These are phyloP conservation scores for Ophioninae sp. DNA, from an alignment of 2,888 invertebrate genomes.

Conservation along the genomic window DNA sequence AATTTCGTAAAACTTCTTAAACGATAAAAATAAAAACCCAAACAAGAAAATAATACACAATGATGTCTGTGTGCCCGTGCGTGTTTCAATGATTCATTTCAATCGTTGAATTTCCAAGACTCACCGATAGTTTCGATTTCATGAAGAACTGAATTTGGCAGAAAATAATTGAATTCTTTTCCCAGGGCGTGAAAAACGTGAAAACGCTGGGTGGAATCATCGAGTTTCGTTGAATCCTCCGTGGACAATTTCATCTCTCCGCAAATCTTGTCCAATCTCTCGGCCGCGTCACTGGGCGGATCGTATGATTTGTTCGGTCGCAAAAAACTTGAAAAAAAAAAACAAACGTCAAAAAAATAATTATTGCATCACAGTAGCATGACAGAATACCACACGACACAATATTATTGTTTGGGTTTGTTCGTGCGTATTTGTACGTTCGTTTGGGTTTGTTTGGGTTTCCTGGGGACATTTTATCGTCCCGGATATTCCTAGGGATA, in stretches of 20 bases:
- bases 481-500: no score
- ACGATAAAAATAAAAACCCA: no score
- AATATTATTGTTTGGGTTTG: no score
- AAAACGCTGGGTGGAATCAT: conserved; percentile 84
- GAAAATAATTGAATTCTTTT: conserved; percentile 87
- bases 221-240: conserved; percentile 80
- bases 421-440: no score
- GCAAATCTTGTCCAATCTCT: conserved; percentile 85
- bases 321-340: conserved; percentile 85
- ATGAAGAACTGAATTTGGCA: conserved; percentile 92
- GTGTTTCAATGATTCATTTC: not conserved
- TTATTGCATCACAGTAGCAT: not conserved
- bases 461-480: no score
- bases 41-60: not conserved
- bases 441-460: no score
- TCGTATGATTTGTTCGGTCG: conserved; percentile 88
- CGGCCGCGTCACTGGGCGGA: conserved; percentile 86
- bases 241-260: conserved; percentile 82
- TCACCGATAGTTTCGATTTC: conserved; percentile 88
- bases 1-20: not conserved
- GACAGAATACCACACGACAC: not conserved
- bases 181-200: conserved; percentile 87
- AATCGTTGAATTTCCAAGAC: conserved; percentile 61
- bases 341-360: conserved; percentile 10
- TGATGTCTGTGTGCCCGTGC: not conserved